A percentile compares a stretch with the other conserved stretches of the same genome.
These are phyloP conservation scores for Perithous albicinctus DNA, from an alignment of 2,888 invertebrate genomes.

Conservation along the genomic window DNA sequence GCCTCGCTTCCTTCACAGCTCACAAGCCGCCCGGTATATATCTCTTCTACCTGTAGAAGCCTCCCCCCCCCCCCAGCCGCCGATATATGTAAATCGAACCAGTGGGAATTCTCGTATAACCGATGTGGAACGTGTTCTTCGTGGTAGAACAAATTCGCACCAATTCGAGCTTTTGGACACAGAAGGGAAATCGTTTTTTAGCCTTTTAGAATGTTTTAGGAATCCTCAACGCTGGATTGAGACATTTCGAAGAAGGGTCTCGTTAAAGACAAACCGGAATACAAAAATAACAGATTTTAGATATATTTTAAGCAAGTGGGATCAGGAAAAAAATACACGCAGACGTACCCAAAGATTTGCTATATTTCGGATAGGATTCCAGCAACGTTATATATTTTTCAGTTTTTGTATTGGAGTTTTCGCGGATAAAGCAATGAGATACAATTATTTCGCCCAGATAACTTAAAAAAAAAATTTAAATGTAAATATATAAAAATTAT, in stretches of 20 bases:
- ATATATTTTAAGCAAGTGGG: too few relatives aligned
- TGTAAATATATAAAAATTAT: too few relatives aligned
- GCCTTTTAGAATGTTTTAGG: not conserved
- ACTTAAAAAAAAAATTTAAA: too few relatives aligned
- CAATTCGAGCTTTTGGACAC: not conserved
- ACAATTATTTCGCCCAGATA: too few relatives aligned
- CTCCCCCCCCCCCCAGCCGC: conserved; percentile 5
- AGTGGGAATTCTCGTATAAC: conserved; percentile 57
- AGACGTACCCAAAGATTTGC: too few relatives aligned
- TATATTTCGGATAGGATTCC: too few relatives aligned
- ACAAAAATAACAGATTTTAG: not conserved
- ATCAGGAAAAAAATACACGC: too few relatives aligned
- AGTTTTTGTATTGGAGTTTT: too few relatives aligned
- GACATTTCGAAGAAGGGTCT: not conserved
- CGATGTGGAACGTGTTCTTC: conserved; percentile 4
- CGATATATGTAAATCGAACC: conserved; percentile 62
- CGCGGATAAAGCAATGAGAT: too few relatives aligned
- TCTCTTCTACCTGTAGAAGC: not conserved
- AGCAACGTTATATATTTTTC: too few relatives aligned
- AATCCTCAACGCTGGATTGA: not conserved
- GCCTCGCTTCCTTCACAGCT: conserved; percentile 41
- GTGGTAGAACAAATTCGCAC: conserved; percentile 7
- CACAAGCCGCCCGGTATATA: not conserved
- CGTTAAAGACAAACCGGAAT: not conserved
- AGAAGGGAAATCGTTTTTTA: not conserved